Evolutionary conservation across 2,113 vertebrate genomes (phyloP), one percentile per base, ranked within the genome.

Genomic region (Hippoglossus stenolepis): DNA sequence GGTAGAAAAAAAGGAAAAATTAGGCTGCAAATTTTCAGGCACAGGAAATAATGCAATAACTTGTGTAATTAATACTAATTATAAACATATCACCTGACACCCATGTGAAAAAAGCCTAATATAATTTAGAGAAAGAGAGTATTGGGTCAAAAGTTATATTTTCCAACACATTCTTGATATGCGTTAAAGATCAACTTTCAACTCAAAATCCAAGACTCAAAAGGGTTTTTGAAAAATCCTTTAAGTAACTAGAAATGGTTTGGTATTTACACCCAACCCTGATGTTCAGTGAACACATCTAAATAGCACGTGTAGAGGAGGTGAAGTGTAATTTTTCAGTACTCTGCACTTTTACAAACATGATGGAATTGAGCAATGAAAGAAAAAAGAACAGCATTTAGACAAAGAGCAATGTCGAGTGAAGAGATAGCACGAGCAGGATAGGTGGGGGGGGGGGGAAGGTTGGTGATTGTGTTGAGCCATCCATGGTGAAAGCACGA

Each of bases 291-390:
- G 75, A 90, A 82, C 70, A 75, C 80, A 83, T 67, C 77, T 63
- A 87, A 85, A 85, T 56, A 82, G 80, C 73, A 40, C 78, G 82
- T 77, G 70, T 51, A 80, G 79, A 79, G 68, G 54, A 77, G 73
- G 76, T 89, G 80, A 88, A 80, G 79, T 80, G 79, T 80, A 66
- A 86, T 89, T 75, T 82, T 86, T 86, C 79, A 89, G 85, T 64
- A 53, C 75, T 79, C 82, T 82, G 82, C 85, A 83, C 84, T 79
- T 90, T 73, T 65, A 86, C 78, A 84, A 83, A 88, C 83, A 81
- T 45, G 77, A 87, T 78, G 53, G 56, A 77, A 85, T 79, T 77
- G 83, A 85, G 62, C 54, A 60, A 73, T 82, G 58, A 31, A 69
- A 60, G 68, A 67, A 23, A 24, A 64, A 85, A 68, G 57, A 70